These are phyloP conservation scores for Mechanitis messenoides DNA, from an alignment of 2,888 invertebrate species.

Conservation along the genomic window DNA sequence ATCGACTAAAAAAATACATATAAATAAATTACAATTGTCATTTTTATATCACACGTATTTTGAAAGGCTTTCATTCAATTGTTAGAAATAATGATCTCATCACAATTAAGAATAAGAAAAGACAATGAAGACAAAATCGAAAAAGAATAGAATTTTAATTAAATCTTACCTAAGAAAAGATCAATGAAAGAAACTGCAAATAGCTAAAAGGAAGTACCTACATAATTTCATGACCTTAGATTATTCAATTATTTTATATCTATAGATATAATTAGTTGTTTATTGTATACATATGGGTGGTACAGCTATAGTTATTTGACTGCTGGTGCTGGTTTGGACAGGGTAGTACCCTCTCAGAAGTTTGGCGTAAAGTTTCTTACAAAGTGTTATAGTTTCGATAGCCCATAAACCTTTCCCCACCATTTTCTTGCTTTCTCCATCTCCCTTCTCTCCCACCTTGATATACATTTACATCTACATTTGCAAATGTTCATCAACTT, in stretches of 20 bases:
- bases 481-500: too few species aligned
- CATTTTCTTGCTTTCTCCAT: too few species aligned
- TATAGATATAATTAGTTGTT: too few species aligned
- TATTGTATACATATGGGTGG: too few species aligned
- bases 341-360: too few species aligned
- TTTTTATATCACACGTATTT: background rate
- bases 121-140: slow-evolving; percentile 20
- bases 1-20: background rate
- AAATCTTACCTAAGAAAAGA: slow-evolving; percentile 9
- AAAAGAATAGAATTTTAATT: slow-evolving; percentile 22
- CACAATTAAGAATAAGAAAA: slow-evolving; percentile 35
- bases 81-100: slow-evolving; percentile 28
- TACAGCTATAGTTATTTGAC: too few species aligned
- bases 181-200: background rate
- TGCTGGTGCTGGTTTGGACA: too few species aligned
- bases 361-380: too few species aligned
- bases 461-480: too few species aligned
- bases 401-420: too few species aligned
- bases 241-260: background rate
- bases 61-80: slow-evolving; percentile 11
- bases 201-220: background rate
- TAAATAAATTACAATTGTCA: background rate
- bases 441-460: too few species aligned
- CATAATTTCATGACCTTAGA: background rate
- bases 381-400: too few species aligned